These are phyloP conservation scores for Carcharodon carcharias DNA, from an alignment of 2,797 vertebrate genomes.

Conservation along the genomic window DNA sequence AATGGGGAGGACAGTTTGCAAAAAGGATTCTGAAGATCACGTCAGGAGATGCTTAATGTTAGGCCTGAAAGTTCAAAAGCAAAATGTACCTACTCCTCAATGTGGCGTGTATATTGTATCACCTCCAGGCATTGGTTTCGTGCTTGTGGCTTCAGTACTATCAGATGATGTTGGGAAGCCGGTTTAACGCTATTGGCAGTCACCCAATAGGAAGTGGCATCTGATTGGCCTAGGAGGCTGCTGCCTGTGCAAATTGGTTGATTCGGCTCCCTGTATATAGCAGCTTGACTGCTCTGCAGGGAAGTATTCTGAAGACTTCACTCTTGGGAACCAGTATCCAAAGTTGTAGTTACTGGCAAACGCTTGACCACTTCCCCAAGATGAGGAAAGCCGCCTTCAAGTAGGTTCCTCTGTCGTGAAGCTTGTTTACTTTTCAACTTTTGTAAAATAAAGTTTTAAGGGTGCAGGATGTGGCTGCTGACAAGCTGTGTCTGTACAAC, in stretches of 20 bases:
- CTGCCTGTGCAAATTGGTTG: neutral
- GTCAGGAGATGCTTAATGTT: neutral
- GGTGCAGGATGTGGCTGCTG: neutral
- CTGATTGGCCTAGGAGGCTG: neutral
- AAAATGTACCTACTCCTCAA: neutral
- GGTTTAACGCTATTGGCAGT: neutral
- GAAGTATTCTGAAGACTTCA: neutral
- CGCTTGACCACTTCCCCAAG: neutral
- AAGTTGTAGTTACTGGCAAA: no score
- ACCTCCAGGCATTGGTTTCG: neutral
- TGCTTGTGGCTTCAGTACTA: neutral
- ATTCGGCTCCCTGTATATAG: neutral
- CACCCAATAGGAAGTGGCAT: neutral
- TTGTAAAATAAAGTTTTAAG: neutral
- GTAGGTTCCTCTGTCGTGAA: neutral
- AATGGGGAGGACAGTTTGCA: neutral
- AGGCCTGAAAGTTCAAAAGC: neutral
- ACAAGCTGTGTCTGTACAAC: neutral
- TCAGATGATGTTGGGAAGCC: neutral
- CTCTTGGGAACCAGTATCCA: neutral
- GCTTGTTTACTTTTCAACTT: neutral
- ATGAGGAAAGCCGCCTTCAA: neutral
- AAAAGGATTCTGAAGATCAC: neutral
- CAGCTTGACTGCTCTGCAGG: neutral
- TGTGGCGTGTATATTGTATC: rapidly evolving